Base-by-base conservation (phyloP, 2,888 invertebrate genomes). In the Willowsia nigromaculata region DNA sequence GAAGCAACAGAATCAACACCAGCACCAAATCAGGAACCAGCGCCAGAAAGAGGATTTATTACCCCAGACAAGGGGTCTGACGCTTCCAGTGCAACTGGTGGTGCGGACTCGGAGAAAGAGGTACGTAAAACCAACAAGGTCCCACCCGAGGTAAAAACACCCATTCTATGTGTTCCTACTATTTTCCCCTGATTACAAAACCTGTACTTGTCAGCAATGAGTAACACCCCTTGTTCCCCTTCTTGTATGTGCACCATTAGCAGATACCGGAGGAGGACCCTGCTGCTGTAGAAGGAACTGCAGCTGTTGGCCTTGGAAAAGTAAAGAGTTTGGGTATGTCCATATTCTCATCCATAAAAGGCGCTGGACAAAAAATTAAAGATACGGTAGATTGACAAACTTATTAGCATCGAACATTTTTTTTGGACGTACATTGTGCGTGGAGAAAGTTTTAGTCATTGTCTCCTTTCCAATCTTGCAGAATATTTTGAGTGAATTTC, bases 401-500 rank as follows among this genome's bases (percentile, higher is more conserved):
- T 18, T 68, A 18, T 11, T 9, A n/a, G n/a, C n/a, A n/a, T n/a
- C n/a, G n/a, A n/a, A n/a, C n/a, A n/a, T n/a, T n/a, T n/a, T n/a
- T n/a, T n/a, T n/a, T n/a, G n/a, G n/a, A n/a, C n/a, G n/a, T n/a
- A n/a, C n/a, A n/a, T n/a, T n/a, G n/a, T n/a, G n/a, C n/a, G n/a
- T n/a, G n/a, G n/a, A n/a, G n/a, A n/a, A n/a, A n/a, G n/a, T n/a
- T n/a, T n/a, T n/a, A n/a, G n/a, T n/a, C n/a, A n/a, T 25, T 33
- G 18, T 27, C 18, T 78, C 68, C 18, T 80, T 76, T 53, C 27
- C 25, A 15, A 6, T 22, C 90, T 90, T 80, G 90, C 62, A 99
- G 99, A 98, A 98, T 94, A 96, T 99, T 94, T 95, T 99, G 93
- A 98, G 98, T 82, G 99, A 99, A 93, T 98, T 99, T 95, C 98